Evolutionary conservation across 1,140 invertebrate species (phyloP).

Genomic region (Muscidifurax raptorellus): DNA sequence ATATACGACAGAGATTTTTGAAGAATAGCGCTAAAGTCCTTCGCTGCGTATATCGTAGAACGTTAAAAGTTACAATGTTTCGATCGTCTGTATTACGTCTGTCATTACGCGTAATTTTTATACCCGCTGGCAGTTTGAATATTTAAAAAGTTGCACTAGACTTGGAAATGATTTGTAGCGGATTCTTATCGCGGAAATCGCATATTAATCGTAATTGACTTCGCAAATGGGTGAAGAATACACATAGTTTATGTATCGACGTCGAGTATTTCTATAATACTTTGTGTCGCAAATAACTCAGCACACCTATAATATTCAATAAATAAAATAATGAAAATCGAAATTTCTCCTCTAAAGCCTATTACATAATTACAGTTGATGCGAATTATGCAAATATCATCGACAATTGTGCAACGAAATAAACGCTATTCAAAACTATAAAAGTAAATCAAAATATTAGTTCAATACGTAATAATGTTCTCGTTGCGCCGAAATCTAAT

Average conservation of each 20-base stretch:
- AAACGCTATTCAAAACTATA: neutral
- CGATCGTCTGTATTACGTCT: neutral
- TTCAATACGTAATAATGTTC: neutral
- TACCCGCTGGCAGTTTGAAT: too few relatives aligned
- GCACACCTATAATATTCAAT: neutral
- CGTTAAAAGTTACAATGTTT: neutral
- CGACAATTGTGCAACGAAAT: neutral
- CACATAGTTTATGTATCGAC: neutral
- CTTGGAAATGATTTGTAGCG: too few relatives aligned
- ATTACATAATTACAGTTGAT: neutral
- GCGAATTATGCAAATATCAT: neutral
- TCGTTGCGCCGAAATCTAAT: neutral
- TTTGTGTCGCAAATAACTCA: neutral
- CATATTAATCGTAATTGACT: neutral
- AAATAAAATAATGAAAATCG: too few relatives aligned
- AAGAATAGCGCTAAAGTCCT: conserved; percentile 10
- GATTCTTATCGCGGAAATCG: conserved; percentile 4
- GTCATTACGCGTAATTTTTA: too few relatives aligned
- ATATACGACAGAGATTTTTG: neutral
- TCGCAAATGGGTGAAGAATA: neutral
- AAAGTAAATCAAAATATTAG: neutral
- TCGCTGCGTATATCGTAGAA: conserved; percentile 22
- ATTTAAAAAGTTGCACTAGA: too few relatives aligned
- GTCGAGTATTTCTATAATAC: neutral
- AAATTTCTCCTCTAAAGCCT: neutral